Evolutionary conservation across 2,797 vertebrate genomes (phyloP).

Genomic region (Pitangus sulphuratus): DNA sequence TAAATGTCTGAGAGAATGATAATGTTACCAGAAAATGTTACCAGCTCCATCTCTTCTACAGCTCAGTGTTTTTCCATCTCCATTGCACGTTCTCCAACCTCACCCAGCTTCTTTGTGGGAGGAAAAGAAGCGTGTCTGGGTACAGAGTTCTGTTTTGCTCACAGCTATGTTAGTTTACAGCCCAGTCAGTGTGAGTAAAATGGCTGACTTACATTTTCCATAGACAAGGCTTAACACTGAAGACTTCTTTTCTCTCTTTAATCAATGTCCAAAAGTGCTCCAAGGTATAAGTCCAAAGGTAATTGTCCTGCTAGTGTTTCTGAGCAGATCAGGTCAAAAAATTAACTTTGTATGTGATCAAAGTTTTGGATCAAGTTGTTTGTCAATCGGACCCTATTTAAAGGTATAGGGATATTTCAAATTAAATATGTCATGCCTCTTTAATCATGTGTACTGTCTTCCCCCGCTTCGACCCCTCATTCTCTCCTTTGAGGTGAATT

Average conservation of each 20-base stretch:
- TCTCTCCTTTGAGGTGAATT: background rate
- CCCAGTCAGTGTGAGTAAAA: background rate
- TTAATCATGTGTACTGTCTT: background rate
- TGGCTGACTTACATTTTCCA: background rate
- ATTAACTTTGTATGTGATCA: background rate
- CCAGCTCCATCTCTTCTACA: background rate
- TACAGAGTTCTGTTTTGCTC: background rate
- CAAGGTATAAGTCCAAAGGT: background rate
- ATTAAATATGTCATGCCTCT: background rate
- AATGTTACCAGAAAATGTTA: background rate
- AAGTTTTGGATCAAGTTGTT: background rate
- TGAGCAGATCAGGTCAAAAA: background rate
- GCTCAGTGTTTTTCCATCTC: background rate
- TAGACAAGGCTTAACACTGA: rapidly evolving
- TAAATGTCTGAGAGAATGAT: background rate
- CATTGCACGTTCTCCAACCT: background rate
- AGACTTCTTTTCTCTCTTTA: background rate
- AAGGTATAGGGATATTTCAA: background rate
- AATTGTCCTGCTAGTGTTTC: background rate
- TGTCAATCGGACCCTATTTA: background rate
- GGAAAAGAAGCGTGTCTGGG: rapidly evolving
- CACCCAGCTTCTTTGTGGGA: rapidly evolving
- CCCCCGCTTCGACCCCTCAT: rapidly evolving
- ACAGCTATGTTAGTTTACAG: background rate
- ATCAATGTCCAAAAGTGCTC: background rate